Percentiles rank a stretch among this genome's conserved stretches.
Conservation (phyloP, 1,140 invertebrate genomes). For the Chironomus tepperi region DNA sequence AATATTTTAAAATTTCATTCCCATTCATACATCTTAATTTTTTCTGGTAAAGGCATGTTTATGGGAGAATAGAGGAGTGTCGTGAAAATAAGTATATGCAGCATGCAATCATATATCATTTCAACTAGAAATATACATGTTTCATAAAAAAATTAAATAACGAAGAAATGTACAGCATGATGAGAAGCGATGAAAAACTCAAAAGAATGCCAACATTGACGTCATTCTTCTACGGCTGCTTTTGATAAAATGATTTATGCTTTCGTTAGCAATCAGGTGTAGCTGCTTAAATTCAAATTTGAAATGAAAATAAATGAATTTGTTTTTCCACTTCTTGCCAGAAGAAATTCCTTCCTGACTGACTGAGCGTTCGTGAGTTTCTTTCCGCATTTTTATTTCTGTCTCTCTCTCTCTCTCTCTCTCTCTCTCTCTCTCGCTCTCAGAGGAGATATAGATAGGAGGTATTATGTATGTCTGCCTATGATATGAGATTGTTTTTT, state of each 20-base stretch:
- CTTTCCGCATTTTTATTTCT: neutral
- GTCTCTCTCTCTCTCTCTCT: no score
- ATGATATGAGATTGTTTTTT: no score
- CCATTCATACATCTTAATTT: no score
- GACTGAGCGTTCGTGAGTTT: neutral
- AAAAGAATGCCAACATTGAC: neutral
- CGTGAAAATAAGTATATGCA: neutral
- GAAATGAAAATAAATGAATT: neutral
- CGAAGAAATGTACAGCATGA: no score
- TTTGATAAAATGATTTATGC: conserved; percentile 17
- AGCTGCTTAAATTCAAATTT: conserved; percentile 17
- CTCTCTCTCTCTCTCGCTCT: no score
- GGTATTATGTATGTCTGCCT: no score
- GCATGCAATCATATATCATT: conserved; percentile 13
- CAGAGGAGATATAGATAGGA: no score
- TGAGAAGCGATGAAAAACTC: neutral
- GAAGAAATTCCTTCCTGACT: neutral
- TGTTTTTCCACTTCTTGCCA: neutral
- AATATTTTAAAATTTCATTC: no score
- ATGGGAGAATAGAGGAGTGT: neutral
- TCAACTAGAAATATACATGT: no score
- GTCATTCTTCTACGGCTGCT: neutral
- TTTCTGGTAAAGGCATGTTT: no score
- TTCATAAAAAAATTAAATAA: no score
- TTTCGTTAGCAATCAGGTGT: neutral